phyloP scores from a whole-genome alignment of 2,113 vertebrate species.

The Sitta europaea region DNA sequence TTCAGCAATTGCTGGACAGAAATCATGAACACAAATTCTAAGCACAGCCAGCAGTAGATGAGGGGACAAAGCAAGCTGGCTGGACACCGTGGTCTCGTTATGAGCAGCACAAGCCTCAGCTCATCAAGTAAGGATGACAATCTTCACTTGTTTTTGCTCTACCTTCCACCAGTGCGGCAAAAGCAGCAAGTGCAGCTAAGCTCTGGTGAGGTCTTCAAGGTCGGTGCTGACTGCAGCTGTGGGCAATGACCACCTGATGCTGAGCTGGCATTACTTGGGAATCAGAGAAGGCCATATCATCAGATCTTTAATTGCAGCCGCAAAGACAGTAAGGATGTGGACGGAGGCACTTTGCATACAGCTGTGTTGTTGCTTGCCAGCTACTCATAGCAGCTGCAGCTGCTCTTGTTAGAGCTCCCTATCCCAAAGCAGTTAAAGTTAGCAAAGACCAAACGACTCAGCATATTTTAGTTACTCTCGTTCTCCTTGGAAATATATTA shows the following conservation, averaged over 20 bases:
- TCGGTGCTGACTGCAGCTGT: background rate
- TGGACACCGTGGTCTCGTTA: fast-evolving
- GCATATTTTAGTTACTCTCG: background rate
- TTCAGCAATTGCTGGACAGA: background rate
- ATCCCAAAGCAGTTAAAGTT: slow-evolving; percentile 29
- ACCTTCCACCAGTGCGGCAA: background rate
- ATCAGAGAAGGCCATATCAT: background rate
- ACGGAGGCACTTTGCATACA: background rate
- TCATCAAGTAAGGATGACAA: background rate
- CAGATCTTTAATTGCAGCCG: slow-evolving; percentile 29
- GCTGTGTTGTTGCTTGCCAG: slow-evolving; percentile 38
- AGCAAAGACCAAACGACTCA: slow-evolving; percentile 2
- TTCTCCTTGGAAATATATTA: background rate
- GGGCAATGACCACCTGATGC: background rate
- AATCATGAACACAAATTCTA: background rate
- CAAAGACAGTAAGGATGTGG: slow-evolving; percentile 1
- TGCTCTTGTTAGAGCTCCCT: slow-evolving; percentile 1
- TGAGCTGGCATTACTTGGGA: slow-evolving; percentile 7
- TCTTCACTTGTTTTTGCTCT: background rate
- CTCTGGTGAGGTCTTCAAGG: background rate
- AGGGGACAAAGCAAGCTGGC: background rate
- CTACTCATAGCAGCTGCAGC: slow-evolving; percentile 11
- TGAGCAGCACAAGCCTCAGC: background rate
- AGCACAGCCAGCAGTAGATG: background rate
- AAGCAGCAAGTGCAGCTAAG: background rate